These are phyloP conservation scores for Rhamphomyia laevipes DNA, from an alignment of 2,888 invertebrate genomes.

Conservation along the genomic window DNA sequence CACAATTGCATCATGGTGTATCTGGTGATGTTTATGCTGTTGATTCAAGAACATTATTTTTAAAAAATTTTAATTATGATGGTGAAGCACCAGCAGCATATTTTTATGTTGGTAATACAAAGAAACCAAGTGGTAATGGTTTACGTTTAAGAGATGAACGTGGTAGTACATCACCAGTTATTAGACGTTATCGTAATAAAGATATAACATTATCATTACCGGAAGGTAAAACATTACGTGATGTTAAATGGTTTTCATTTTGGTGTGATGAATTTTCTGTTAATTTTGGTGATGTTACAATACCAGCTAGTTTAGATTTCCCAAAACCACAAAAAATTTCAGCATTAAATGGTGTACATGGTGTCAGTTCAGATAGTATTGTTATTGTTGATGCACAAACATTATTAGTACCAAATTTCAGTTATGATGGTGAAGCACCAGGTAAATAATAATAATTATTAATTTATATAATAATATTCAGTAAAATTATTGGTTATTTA, in stretches of 20 bases:
- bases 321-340: constrained; percentile 75
- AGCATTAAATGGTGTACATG: constrained; percentile 67
- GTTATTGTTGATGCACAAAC: constrained; percentile 90
- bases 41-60: constrained; percentile 73
- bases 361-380: constrained; percentile 72
- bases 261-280: constrained; percentile 88
- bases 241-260: constrained; percentile 78
- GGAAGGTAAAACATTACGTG: constrained; percentile 70
- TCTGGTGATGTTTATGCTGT: constrained; percentile 79
- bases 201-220: constrained; percentile 75
- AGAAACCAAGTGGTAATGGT: constrained; percentile 52
- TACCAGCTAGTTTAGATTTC: constrained; percentile 65
- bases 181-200: constrained; percentile 64
- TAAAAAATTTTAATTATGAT: constrained; percentile 82
- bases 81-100: constrained; percentile 87
- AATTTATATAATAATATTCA: too few species aligned
- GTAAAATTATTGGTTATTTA: neutral
- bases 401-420: constrained; percentile 77
- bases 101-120: constrained; percentile 74
- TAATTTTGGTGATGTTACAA: constrained; percentile 79
- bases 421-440: constrained; percentile 86
- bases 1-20: constrained; percentile 71
- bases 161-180: constrained; percentile 63
- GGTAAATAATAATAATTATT: constrained; percentile 53
- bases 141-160: constrained; percentile 71